Conservation (phyloP, 2,113 vertebrate genomes). For the Callorhinus ursinus region DNA sequence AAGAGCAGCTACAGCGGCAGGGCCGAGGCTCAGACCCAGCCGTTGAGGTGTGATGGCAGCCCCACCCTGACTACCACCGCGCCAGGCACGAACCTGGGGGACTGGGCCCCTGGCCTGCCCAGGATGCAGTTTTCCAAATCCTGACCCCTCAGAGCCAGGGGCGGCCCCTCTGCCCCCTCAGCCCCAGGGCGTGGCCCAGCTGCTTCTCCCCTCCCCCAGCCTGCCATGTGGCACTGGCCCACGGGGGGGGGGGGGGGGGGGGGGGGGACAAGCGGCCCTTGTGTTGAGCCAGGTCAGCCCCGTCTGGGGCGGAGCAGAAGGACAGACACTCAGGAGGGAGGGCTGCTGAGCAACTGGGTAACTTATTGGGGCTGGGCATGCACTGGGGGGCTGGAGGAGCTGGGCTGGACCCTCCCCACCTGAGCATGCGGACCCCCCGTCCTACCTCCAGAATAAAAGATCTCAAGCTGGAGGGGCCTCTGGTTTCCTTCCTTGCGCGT, state of each 20-base stretch:
- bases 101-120: constrained; percentile 1
- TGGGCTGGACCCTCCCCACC: constrained; percentile 74
- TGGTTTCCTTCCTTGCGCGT: not conserved
- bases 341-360: constrained; percentile 58
- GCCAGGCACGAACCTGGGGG: not conserved
- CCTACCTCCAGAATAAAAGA: constrained; percentile 79
- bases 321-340: constrained; percentile 59
- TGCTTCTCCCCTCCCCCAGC: constrained; percentile 13
- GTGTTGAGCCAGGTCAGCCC: constrained; percentile 55
- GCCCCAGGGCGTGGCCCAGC: constrained; percentile 32
- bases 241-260: not conserved
- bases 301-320: constrained; percentile 39
- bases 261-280: constrained; percentile 66
- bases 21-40: constrained; percentile 92
- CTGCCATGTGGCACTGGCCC: constrained; percentile 60
- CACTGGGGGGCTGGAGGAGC: constrained; percentile 65
- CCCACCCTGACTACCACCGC: not conserved
- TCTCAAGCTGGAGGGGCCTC: not conserved
- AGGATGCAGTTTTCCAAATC: constrained; percentile 47
- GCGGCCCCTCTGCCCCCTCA: not conserved
- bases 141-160: constrained; percentile 52
- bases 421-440: constrained; percentile 71
- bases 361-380: constrained; percentile 75
- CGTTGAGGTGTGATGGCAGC: constrained; percentile 88
- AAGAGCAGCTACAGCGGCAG: constrained; percentile 91